phyloP scores from a whole-genome alignment of 2,888 invertebrate species.

The Galeopsomyia nigrocyanea region DNA sequence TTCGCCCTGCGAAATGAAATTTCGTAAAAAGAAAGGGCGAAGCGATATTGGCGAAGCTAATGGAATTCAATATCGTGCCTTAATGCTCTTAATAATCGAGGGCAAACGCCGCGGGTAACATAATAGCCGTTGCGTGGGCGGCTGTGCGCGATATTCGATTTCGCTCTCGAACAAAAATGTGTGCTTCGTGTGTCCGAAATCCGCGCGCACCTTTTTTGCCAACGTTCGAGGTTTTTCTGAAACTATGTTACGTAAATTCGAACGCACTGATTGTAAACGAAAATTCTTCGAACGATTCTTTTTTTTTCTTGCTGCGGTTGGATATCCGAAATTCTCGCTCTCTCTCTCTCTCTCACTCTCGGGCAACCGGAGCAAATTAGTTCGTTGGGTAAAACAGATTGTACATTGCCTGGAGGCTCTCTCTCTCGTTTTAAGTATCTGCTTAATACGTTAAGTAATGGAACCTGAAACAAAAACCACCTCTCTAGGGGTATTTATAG shows the following conservation, averaged over 20 bases:
- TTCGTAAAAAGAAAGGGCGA: not conserved
- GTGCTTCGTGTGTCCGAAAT: conserved; percentile 46
- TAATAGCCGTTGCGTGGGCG: conserved; percentile 48
- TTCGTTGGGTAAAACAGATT: conserved; percentile 23
- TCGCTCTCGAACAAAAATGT: conserved; percentile 42
- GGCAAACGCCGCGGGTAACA: conserved; percentile 30
- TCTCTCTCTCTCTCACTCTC: not conserved
- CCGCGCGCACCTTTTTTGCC: conserved; percentile 11
- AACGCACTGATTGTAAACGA: not conserved
- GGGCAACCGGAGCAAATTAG: conserved; percentile 39
- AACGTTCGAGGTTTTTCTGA: not conserved
- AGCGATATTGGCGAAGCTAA: conserved; percentile 17
- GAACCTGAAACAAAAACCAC: conserved; percentile 38
- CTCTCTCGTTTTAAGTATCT: conserved; percentile 39
- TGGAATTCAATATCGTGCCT: conserved; percentile 48
- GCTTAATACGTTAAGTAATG: conserved; percentile 43
- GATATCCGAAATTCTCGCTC: not conserved
- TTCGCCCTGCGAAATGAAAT: conserved; percentile 17
- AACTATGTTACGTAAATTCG: conserved; percentile 18
- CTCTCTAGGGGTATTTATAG: conserved; percentile 29
- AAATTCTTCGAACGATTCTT: conserved; percentile 35
- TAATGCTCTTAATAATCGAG: conserved; percentile 47
- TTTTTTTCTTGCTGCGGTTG: conserved; percentile 36
- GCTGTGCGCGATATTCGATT: conserved; percentile 47
- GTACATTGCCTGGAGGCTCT: conserved; percentile 22